These are phyloP conservation scores for Sternotherus odoratus DNA, from an alignment of 2,797 vertebrate genomes.

Conservation along the genomic window DNA sequence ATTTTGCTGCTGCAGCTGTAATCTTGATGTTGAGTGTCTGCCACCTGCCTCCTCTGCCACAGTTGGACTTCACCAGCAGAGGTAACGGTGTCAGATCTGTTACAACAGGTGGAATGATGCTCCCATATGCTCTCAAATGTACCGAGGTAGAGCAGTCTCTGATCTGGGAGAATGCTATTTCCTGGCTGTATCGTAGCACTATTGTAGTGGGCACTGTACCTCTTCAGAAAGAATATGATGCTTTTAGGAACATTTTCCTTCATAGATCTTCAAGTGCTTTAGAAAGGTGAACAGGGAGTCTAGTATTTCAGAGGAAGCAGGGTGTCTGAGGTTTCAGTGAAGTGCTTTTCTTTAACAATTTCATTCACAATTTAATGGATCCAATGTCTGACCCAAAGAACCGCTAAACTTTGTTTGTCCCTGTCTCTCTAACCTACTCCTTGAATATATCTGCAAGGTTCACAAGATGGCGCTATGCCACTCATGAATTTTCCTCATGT, in stretches of 20 bases:
- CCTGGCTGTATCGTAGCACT: background rate
- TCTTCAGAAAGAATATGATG: background rate
- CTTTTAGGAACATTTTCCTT: background rate
- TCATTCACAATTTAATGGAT: background rate
- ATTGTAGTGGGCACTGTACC: background rate
- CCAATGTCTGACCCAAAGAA: background rate
- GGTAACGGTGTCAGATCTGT: background rate
- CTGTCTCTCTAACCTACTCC: background rate
- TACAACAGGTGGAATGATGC: background rate
- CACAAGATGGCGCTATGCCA: background rate
- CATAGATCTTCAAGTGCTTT: background rate
- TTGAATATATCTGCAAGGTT: too few relatives aligned
- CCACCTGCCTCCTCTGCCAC: background rate
- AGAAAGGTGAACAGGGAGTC: background rate
- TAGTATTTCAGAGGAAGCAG: background rate
- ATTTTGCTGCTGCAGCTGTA: background rate
- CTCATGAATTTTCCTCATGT: background rate
- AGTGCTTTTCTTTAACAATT: background rate
- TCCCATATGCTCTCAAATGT: too few relatives aligned
- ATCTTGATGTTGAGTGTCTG: background rate
- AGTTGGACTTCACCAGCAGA: background rate
- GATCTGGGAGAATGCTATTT: background rate
- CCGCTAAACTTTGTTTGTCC: background rate
- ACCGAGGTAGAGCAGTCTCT: background rate
- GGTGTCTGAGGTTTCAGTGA: background rate